These are phyloP conservation scores for Drosophila fungiperda DNA, from an alignment of 2,888 invertebrate genomes.

Conservation along the genomic window DNA sequence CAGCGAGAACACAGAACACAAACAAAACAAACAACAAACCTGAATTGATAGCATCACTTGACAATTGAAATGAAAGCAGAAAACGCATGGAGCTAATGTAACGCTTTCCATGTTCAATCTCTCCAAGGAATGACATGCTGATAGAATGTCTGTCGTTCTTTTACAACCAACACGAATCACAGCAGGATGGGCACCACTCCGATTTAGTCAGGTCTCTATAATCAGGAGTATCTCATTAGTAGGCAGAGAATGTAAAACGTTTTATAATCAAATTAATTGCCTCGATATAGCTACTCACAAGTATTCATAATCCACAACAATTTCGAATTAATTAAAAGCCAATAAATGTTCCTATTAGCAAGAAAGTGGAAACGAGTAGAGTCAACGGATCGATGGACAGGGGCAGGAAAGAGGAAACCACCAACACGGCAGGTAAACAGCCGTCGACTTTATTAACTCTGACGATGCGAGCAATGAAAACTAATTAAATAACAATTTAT, in stretches of 20 bases:
- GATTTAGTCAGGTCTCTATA: background rate
- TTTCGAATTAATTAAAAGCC: conserved; percentile 74
- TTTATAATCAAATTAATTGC: conserved; percentile 71
- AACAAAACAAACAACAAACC: conserved; percentile 37
- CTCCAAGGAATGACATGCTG: conserved; percentile 1
- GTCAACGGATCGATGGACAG: background rate
- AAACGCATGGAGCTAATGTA: conserved; percentile 18
- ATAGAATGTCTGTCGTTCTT: background rate
- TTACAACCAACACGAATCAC: conserved; percentile 8
- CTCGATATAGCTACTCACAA: conserved; percentile 56
- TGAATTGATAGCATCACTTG: conserved; percentile 61
- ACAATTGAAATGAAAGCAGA: conserved; percentile 69
- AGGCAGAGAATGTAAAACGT: conserved; percentile 46
- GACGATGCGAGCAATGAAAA: conserved; percentile 60
- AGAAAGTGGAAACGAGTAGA: conserved; percentile 14
- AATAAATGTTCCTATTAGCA: conserved; percentile 66
- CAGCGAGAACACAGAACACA: background rate
- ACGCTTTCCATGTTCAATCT: conserved; percentile 10
- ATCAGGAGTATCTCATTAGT: conserved; percentile 28
- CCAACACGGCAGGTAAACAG: conserved; percentile 43
- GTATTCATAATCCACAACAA: conserved; percentile 68
- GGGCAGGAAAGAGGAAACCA: background rate
- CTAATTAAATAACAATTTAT: conserved; percentile 76
- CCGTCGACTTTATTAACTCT: conserved; percentile 48
- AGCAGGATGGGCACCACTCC: background rate